Conservation (phyloP, 2,888 invertebrate species). For the Alloplasta piceator region DNA sequence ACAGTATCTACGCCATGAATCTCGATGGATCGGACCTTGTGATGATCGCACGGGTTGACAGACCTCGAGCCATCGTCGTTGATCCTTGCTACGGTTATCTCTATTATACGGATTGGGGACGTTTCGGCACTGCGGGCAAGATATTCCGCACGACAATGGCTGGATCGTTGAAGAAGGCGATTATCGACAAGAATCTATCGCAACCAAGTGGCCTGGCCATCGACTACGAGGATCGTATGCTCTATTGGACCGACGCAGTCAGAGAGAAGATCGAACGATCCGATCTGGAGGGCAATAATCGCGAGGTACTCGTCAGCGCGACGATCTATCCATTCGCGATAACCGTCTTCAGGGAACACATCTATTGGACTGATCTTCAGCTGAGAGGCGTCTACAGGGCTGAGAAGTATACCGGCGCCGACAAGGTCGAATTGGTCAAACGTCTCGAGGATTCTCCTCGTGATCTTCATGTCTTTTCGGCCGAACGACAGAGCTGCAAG, state of each 20-base stretch:
- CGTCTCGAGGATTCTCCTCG: conserved; percentile 96
- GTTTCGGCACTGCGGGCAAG: conserved; percentile 96
- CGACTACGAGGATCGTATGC: conserved; percentile 95
- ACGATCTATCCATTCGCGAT: conserved; percentile 98
- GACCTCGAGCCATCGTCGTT: conserved; percentile 97
- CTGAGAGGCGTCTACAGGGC: conserved; percentile 97
- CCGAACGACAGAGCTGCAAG: conserved; percentile 90
- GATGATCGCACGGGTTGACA: conserved; percentile 96
- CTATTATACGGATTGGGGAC: conserved; percentile 98
- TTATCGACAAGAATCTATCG: conserved; percentile 95
- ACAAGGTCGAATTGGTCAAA: conserved; percentile 97
- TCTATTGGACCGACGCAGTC: conserved; percentile 99
- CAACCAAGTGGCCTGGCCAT: conserved; percentile 98
- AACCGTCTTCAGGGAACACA: conserved; percentile 94
- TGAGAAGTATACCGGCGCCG: conserved; percentile 98
- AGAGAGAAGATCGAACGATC: conserved; percentile 97
- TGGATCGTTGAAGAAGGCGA: conserved; percentile 94
- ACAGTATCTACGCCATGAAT: conserved; percentile 97
- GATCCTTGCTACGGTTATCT: conserved; percentile 98
- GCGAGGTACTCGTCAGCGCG: conserved; percentile 93
- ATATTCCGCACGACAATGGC: conserved; percentile 98
- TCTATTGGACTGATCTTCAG: conserved; percentile 98
- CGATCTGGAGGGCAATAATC: conserved; percentile 92
- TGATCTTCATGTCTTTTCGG: conserved; percentile 95
- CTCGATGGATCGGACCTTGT: conserved; percentile 93